Percentiles rank a stretch among this genome's conserved stretches.
phyloP scores from a whole-genome alignment of 2,113 vertebrate genomes.

The Pteropus alecto region DNA sequence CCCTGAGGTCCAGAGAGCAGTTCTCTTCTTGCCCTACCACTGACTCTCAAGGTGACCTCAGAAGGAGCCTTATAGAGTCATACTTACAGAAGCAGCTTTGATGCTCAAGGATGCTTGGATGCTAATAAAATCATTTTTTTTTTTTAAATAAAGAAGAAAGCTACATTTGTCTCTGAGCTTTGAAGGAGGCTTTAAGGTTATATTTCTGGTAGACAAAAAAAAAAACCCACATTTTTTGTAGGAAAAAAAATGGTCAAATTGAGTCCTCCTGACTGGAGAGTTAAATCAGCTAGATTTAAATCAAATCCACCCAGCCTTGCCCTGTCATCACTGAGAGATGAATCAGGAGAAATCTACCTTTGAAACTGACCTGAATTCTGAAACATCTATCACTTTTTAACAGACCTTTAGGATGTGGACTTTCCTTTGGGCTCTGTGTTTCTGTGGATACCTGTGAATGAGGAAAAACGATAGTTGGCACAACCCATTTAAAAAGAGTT shows the following conservation, averaged over 20 bases:
- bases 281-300: constrained; percentile 69
- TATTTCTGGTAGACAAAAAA: constrained; percentile 36
- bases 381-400: constrained; percentile 53
- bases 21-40: neutral
- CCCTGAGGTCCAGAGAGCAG: fast-evolving
- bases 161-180: constrained; percentile 33
- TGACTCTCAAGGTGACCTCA: neutral
- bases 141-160: constrained; percentile 39
- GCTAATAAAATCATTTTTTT: constrained; percentile 40
- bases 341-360: constrained; percentile 66
- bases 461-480: neutral
- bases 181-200: constrained; percentile 55
- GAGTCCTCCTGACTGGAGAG: constrained; percentile 57
- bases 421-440: constrained; percentile 27
- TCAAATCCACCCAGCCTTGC: constrained; percentile 41
- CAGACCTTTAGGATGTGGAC: constrained; percentile 50
- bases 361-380: constrained; percentile 73
- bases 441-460: constrained; percentile 12
- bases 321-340: constrained; percentile 43
- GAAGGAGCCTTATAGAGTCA: neutral
- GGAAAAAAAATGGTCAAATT: constrained; percentile 63
- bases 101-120: constrained; percentile 18
- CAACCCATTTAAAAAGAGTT: constrained; percentile 31
- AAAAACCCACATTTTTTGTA: constrained; percentile 45
- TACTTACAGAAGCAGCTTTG: neutral